Evolutionary conservation across 1,140 invertebrate species (phyloP).

Genomic region (Homalodisca vitripennis): DNA sequence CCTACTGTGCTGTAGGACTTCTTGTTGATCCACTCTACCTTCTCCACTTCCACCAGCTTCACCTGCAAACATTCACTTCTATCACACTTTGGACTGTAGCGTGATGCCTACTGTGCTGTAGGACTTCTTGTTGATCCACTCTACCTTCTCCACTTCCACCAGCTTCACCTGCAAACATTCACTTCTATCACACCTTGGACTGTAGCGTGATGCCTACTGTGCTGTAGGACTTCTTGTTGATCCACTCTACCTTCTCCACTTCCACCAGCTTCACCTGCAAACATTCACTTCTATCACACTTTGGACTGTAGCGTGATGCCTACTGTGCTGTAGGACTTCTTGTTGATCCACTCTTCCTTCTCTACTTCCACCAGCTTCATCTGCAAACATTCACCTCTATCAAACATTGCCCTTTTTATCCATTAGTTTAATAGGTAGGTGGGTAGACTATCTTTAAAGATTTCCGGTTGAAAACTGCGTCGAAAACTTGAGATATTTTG

Average conservation of each 20-base stretch:
- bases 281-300: background rate
- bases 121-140: slow-evolving; percentile 56
- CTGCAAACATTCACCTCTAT: no score
- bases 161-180: slow-evolving; percentile 56
- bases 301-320: slow-evolving; percentile 44
- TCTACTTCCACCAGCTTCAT: slow-evolving; percentile 65
- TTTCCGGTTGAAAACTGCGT: no score
- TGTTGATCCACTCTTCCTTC: slow-evolving; percentile 62
- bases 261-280: slow-evolving; percentile 62
- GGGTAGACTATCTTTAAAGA: no score
- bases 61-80: no score
- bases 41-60: slow-evolving; percentile 63
- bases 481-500: no score
- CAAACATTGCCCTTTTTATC: no score
- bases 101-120: slow-evolving; percentile 57
- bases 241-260: slow-evolving; percentile 64
- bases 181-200: slow-evolving; percentile 55
- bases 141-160: slow-evolving; percentile 56
- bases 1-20: slow-evolving; percentile 59
- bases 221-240: slow-evolving; percentile 59
- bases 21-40: slow-evolving; percentile 62
- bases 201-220: slow-evolving; percentile 53
- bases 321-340: slow-evolving; percentile 58
- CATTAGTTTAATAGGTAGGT: no score
- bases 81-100: no score